Evolutionary conservation across 1,140 invertebrate genomes (phyloP), one percentile per base, ranked within the genome.

Genomic region (Dreissena rostriformis): DNA sequence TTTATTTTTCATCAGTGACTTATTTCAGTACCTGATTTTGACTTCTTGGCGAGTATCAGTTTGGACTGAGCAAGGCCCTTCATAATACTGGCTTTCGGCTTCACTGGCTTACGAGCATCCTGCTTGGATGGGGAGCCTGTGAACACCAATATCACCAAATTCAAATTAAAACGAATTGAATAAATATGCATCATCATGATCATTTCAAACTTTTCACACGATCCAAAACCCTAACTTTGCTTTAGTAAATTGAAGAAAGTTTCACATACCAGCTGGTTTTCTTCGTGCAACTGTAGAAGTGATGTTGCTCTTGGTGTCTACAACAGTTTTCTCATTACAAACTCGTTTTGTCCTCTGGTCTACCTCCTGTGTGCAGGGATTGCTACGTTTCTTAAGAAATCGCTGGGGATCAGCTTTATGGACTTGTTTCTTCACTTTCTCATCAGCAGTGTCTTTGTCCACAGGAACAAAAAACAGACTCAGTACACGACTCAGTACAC

Each of bases 41-140:
- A 55, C 76, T 91, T 91, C 57, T 89, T 86, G 6, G 57, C 8
- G 55, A 92, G 80, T 19, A 92, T 87, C 5, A 92, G 86, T 79
- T 88, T 90, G 28, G 88, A 88, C 68, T 90, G 88, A 1, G 91
- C 87, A 10, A 92, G 75, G 19, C 89, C 90, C 72, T 89, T 91
- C 15, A 83, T 26, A 17, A 74, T 49, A 19, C 52, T 66, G n/a
- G 53, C 2, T 26, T 61, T 77, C 22, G 74, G 82, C 24, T 84
- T 84, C 2, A 72, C 26, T 65, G 28, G 65, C 53, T 72, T 28
- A 8, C 39, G 12, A 52, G 22, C 15, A 61, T 24, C 57, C 17
- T 19, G 22, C 4, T 61, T 61, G 57, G 39, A 39, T 39, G 39
- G 2, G 39, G 39, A 39, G 39, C 39, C 39, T 39, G 39, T 39